Evolutionary conservation across 2,797 vertebrate genomes (phyloP), one percentile per base, ranked within the genome.

Genomic region (Acestrorhynchus altus): DNA sequence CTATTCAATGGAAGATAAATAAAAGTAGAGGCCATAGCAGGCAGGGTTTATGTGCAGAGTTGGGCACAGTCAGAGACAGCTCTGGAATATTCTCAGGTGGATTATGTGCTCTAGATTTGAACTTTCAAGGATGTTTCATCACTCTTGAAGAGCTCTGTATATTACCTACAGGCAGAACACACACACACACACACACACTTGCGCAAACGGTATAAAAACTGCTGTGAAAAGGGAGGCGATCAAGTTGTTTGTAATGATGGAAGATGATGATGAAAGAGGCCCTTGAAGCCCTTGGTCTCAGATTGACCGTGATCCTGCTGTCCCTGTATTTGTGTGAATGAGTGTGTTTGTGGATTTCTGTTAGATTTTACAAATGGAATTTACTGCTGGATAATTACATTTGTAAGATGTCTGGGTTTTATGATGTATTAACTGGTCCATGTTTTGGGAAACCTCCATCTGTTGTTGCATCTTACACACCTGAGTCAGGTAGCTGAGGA

Each of bases 221-320:
- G 18, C 13, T 20, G 20, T 42, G 40, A 61, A 35, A 11, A 9
- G 28, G 75, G 40, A 63, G n/a, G 15, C 47, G n/a, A 64, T 18
- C 12, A 11, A 72, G 54, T 65, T 40, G 42, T 39, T 65, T 67
- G 70, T 71, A 49, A 76, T 76, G 54, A 81, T 47, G 60, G 42
- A 31, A 65, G 64, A 56, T 28, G 26, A 51, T 54, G 56, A 61
- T 74, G 18, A 40, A 60, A 52, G 2, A 10, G 12, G 54, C 54
- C 28, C 61, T 13, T 8, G 28, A 26, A 60, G 57, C 12, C 40
- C 31, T 61, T 20, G 9, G 51, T 28, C 63, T 47, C 49, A n/a
- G 7, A 60, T 22, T 2, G 31, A 65, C 12, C 1, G 28, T 31
- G 0, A n/a, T 10, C 39, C 59, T 39, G 35, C 28, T 16, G 6